phyloP scores from a whole-genome alignment of 2,888 invertebrate genomes.

The Drosophila prostipennis region DNA sequence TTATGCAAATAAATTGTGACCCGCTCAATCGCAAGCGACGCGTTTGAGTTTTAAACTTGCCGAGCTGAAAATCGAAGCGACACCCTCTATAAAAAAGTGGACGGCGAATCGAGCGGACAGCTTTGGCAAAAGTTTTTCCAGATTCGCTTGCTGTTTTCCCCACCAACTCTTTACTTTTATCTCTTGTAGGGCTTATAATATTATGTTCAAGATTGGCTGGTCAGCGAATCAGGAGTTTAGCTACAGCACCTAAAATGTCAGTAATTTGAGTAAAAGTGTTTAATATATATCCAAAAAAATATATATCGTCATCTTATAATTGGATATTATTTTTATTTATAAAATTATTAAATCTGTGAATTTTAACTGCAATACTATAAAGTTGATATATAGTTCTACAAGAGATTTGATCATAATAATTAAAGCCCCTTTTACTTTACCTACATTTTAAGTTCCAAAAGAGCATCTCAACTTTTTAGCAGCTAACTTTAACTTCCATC shows the following conservation, averaged over 20 bases:
- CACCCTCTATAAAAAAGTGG: slow-evolving; percentile 3
- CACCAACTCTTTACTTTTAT: slow-evolving; percentile 1
- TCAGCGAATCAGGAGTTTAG: not conserved
- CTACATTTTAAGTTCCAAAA: not conserved
- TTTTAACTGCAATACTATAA: too few species aligned
- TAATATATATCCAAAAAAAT: too few species aligned
- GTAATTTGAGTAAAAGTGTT: not conserved
- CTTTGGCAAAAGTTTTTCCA: slow-evolving; percentile 34
- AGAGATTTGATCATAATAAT: not conserved
- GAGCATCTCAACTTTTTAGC: slow-evolving; percentile 28
- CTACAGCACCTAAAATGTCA: too few species aligned
- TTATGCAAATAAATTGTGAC: slow-evolving; percentile 70
- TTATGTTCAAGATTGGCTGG: not conserved
- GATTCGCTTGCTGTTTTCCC: not conserved
- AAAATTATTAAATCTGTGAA: too few species aligned
- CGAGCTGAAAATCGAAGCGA: slow-evolving; percentile 51
- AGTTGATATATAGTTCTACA: too few species aligned
- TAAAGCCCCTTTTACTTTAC: not conserved
- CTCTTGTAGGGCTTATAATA: slow-evolving; percentile 1
- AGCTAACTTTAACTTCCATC: slow-evolving; percentile 25
- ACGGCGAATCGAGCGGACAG: slow-evolving; percentile 12
- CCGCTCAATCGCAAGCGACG: slow-evolving; percentile 48
- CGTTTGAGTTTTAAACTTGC: slow-evolving; percentile 56
- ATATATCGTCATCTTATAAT: too few species aligned
- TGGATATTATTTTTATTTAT: too few species aligned